Evolutionary conservation across 2,113 vertebrate species (phyloP).

Genomic region (Pollachius pollachius): DNA sequence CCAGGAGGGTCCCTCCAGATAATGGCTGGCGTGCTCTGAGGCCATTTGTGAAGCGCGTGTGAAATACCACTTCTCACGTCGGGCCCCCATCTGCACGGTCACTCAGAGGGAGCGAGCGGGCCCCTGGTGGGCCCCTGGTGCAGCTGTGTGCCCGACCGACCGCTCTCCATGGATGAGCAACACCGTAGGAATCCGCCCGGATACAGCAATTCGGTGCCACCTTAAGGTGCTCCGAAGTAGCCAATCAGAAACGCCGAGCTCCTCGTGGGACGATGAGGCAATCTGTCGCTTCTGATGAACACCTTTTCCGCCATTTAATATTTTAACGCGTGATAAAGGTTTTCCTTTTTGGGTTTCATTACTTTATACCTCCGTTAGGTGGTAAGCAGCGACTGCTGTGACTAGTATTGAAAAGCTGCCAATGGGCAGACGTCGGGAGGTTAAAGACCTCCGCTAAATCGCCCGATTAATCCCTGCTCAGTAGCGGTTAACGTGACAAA

Average conservation of each 20-base stretch:
- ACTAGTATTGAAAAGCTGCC: not conserved
- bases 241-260: not conserved
- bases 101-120: conserved; percentile 1
- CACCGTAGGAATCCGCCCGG: not conserved
- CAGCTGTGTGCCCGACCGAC: not conserved
- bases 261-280: not conserved
- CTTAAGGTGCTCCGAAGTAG: not conserved
- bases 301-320: not conserved
- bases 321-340: too few relatives aligned
- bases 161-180: not conserved
- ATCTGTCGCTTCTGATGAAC: conserved; percentile 12
- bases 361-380: not conserved
- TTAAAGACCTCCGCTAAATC: not conserved
- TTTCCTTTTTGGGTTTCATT: not conserved
- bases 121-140: too few relatives aligned
- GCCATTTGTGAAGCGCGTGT: not conserved
- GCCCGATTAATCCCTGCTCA: conserved; percentile 9
- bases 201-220: conserved; percentile 11
- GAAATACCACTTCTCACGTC: conserved; percentile 5
- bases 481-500: not conserved
- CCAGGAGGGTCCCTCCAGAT: not conserved
- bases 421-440: not conserved
- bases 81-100: conserved; percentile 3
- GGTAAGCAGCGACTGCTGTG: not conserved
- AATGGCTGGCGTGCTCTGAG: not conserved